Conservation (phyloP, 2,888 invertebrate species). For the Hylaea fasciaria region DNA sequence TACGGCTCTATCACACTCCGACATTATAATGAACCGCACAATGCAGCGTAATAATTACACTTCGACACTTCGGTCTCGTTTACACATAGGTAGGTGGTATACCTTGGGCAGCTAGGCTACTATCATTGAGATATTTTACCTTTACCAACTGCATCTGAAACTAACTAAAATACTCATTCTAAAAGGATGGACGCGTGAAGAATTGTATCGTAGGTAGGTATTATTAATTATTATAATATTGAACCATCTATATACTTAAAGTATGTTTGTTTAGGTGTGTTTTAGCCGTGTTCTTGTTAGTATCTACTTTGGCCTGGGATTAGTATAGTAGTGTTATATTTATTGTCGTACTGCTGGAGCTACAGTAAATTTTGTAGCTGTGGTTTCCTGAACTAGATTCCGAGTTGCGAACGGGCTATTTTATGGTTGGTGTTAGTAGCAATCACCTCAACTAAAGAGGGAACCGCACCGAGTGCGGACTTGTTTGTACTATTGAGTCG, state of each 20-base stretch:
- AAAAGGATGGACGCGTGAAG: too few species aligned
- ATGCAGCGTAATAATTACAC: slow-evolving; percentile 23
- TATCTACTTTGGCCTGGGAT: slow-evolving; percentile 17
- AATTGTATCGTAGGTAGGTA: too few species aligned
- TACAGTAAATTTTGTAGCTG: slow-evolving; percentile 26
- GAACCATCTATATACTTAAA: too few species aligned
- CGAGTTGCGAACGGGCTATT: slow-evolving; percentile 29
- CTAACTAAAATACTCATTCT: too few species aligned
- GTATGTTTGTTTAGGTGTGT: slow-evolving; percentile 3
- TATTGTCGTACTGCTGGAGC: slow-evolving; percentile 18
- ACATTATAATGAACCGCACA: slow-evolving; percentile 21
- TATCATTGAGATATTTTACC: not conserved
- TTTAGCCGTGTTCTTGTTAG: slow-evolving; percentile 12
- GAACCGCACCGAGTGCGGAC: slow-evolving; percentile 24
- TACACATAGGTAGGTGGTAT: too few species aligned
- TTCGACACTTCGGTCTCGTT: not conserved
- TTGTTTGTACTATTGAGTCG: slow-evolving; percentile 28
- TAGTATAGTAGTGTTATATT: slow-evolving; percentile 20
- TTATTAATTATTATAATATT: not conserved
- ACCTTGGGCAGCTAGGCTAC: not conserved
- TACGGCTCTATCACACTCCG: slow-evolving; percentile 20
- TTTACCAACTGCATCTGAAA: too few species aligned
- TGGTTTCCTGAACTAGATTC: slow-evolving; percentile 33
- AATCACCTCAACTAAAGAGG: slow-evolving; percentile 32
- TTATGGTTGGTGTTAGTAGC: slow-evolving; percentile 31